Evolutionary conservation across 2,797 vertebrate genomes (phyloP), one percentile per base, ranked within the genome.

Genomic region (Spinus pinus): DNA sequence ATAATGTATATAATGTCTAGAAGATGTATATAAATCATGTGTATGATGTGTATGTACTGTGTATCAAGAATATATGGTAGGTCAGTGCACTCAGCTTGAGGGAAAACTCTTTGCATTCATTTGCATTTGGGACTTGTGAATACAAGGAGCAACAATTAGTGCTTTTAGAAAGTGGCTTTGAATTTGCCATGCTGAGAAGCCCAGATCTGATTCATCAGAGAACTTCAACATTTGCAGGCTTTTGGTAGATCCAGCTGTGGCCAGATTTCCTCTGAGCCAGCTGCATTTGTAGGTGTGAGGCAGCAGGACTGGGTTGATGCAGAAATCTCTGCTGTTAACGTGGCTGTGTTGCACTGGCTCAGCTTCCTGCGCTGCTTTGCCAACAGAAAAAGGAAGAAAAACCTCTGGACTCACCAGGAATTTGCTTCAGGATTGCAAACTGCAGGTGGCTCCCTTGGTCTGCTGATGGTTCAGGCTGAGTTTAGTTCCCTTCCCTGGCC

Each of bases 361-460:
- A 50, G 25, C 53, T 71, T 1, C 39, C 44, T 65, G 6, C 1
- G 0, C 73, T 70, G 49, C 19, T 65, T 46, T 56, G 75, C 18
- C 6, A 17, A 78, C 74, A 74, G 24, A 2, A 31, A 80, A 61
- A 72, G 39, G 25, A 39, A 60, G 23, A 28, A 74, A 75, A 66
- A 19, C 13, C 12, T 19, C 46, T 24, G 3, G 74, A 25, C 12
- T 49, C 7, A 3, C 35, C 30, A 5, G 23, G 54, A 73, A 19
- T 39, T 81, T 92, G 65, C 80, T 96, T 95, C 80, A 93, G 87
- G 51, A 57, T 72, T 97, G 91, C 83, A 70, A 94, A 97, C 97
- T 98, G 96, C 92, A 97, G 97, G 94, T 98, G 97, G 95, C 97
- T 96, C 95, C 95, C 96, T 97, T 81, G 96, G 69, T 83, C 97